Percentiles rank a stretch among this genome's conserved stretches.
phyloP scores from a whole-genome alignment of 2,113 vertebrate species.

The Ophiodon elongatus region DNA sequence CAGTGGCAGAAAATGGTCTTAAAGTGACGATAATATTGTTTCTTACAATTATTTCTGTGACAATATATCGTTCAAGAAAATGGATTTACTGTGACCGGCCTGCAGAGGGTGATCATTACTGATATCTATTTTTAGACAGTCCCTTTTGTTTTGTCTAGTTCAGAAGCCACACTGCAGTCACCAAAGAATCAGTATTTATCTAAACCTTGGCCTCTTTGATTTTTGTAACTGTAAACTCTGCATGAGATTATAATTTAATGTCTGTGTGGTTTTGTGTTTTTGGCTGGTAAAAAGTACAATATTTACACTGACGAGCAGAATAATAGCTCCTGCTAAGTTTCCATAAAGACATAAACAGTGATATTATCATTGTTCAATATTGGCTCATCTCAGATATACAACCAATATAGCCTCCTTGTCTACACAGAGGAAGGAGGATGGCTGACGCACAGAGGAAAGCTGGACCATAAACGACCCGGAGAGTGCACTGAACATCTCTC shows the following conservation, averaged over 20 bases:
- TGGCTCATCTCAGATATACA: slow-evolving; percentile 30
- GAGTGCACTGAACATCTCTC: slow-evolving; percentile 36
- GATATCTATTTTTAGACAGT: slow-evolving; percentile 9
- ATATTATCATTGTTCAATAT: slow-evolving; percentile 31
- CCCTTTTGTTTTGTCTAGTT: not conserved
- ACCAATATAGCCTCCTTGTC: slow-evolving; percentile 22
- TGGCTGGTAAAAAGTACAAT: not conserved
- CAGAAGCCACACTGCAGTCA: not conserved
- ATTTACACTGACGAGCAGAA: not conserved
- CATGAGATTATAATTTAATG: not conserved
- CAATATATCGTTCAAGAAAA: not conserved
- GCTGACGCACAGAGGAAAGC: not conserved
- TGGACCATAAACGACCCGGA: slow-evolving; percentile 5
- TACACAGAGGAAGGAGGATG: not conserved
- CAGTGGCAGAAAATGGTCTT: not conserved
- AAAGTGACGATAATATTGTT: not conserved
- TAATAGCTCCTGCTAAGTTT: not conserved
- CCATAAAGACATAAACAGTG: slow-evolving; percentile 10
- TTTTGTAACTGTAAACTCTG: not conserved
- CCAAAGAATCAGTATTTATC: not conserved
- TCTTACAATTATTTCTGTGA: not conserved
- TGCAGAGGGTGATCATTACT: not conserved
- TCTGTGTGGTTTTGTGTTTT: not conserved
- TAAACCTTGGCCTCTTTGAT: not conserved
- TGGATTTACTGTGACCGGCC: not conserved